Evolutionary conservation across 2,888 invertebrate genomes (phyloP).

Genomic region (Folsomia manolachei): DNA sequence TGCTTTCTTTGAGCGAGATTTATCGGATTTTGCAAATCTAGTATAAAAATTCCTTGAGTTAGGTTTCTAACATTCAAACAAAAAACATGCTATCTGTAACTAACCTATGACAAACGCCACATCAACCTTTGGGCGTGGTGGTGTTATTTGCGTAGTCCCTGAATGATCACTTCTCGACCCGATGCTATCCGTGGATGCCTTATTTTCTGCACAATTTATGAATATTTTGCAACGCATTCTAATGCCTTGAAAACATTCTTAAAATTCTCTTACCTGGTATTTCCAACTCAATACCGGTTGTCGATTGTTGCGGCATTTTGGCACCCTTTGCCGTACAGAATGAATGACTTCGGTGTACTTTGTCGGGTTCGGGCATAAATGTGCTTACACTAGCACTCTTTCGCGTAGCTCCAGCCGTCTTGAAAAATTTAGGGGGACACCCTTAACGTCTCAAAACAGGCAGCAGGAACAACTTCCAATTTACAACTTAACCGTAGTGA

Average conservation of each 20-base stretch:
- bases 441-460: too few relatives aligned
- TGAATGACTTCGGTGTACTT: constrained; percentile 6
- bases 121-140: constrained; percentile 70
- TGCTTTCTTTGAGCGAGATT: constrained; percentile 72
- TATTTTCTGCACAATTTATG: constrained; percentile 46
- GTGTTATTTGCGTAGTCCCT: constrained; percentile 54
- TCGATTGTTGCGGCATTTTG: constrained; percentile 39
- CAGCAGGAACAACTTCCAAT: too few relatives aligned
- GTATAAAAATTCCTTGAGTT: too few relatives aligned
- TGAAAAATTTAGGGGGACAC: neutral
- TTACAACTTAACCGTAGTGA: too few relatives aligned
- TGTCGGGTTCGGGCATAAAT: constrained; percentile 1
- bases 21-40: constrained; percentile 72
- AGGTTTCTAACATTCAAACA: too few relatives aligned
- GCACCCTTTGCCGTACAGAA: neutral
- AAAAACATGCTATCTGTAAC: too few relatives aligned
- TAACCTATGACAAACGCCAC: too few relatives aligned
- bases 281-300: constrained; percentile 38
- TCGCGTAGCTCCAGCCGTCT: neutral
- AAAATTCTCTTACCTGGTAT: constrained; percentile 34
- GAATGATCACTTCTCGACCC: constrained; percentile 65
- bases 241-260: neutral
- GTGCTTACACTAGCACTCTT: constrained; percentile 8
- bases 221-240: too few relatives aligned
- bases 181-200: constrained; percentile 61